phyloP scores from a whole-genome alignment of 2,888 invertebrate species.

The Sphaerophoria taeniata region DNA sequence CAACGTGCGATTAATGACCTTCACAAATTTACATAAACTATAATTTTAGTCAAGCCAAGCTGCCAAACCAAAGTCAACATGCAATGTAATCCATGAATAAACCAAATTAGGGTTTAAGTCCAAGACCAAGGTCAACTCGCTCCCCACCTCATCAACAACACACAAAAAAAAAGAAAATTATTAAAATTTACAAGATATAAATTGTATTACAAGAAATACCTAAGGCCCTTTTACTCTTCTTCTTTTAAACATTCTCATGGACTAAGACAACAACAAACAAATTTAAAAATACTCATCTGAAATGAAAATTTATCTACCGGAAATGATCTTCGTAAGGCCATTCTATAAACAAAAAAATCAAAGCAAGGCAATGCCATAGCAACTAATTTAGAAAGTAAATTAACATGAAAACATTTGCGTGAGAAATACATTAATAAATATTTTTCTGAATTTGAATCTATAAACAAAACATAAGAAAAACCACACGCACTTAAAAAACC shows the following conservation, averaged over 20 bases:
- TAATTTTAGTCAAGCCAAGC: background rate
- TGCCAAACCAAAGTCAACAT: background rate
- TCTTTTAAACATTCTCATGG: background rate
- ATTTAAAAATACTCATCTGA: slow-evolving; percentile 3
- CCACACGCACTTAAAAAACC: background rate
- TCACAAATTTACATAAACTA: background rate
- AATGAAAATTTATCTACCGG: background rate
- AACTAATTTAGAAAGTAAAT: slow-evolving; percentile 34
- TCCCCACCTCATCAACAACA: background rate
- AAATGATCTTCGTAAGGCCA: slow-evolving; percentile 13
- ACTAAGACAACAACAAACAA: background rate
- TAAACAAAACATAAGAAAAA: background rate
- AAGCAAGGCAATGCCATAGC: background rate
- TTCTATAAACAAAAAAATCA: background rate
- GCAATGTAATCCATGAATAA: slow-evolving; percentile 8
- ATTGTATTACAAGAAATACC: background rate
- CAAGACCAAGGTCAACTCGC: background rate
- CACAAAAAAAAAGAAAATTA: background rate
- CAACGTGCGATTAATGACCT: background rate
- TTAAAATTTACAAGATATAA: slow-evolving; percentile 8
- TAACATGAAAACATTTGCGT: slow-evolving; percentile 10
- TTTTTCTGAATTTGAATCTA: background rate
- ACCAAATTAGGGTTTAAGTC: background rate
- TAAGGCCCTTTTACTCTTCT: background rate
- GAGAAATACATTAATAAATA: background rate